These are phyloP conservation scores for Pelusios castaneus DNA, from an alignment of 2,113 vertebrate species.

Conservation along the genomic window DNA sequence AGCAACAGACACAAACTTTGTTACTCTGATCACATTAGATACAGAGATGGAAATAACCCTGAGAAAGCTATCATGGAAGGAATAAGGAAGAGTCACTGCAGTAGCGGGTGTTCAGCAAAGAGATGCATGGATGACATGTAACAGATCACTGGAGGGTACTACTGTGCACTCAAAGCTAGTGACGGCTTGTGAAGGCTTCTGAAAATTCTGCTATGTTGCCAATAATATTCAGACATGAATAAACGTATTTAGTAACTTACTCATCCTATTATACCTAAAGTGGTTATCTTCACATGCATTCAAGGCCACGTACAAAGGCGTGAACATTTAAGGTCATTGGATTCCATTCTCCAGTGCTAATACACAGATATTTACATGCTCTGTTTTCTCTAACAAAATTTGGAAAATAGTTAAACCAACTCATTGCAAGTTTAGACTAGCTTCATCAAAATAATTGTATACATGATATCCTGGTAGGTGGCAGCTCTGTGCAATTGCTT, in stretches of 20 bases:
- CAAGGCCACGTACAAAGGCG: conserved; percentile 57
- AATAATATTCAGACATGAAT: too few relatives aligned
- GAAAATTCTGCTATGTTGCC: too few relatives aligned
- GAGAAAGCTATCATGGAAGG: too few relatives aligned
- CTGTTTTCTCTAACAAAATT: conserved; percentile 35
- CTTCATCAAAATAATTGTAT: not conserved
- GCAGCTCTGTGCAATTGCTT: not conserved
- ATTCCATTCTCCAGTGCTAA: conserved; percentile 46
- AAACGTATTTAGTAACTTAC: too few relatives aligned
- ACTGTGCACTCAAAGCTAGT: too few relatives aligned
- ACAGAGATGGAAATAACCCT: not conserved
- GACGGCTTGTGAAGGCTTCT: too few relatives aligned
- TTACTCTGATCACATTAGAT: not conserved
- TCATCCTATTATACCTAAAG: conserved; percentile 24
- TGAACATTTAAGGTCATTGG: conserved; percentile 69
- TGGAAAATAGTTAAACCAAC: conserved; percentile 37
- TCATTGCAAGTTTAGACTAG: conserved; percentile 14
- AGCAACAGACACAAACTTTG: not conserved
- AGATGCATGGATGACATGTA: too few relatives aligned
- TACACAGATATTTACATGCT: too few relatives aligned
- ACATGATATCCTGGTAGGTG: not conserved
- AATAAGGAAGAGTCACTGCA: too few relatives aligned
- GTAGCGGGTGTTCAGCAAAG: too few relatives aligned
- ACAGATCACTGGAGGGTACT: too few relatives aligned
- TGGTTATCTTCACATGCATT: conserved; percentile 44